phyloP scores from a whole-genome alignment of 1,140 invertebrate species.

The Himalopsyche phryganea region DNA sequence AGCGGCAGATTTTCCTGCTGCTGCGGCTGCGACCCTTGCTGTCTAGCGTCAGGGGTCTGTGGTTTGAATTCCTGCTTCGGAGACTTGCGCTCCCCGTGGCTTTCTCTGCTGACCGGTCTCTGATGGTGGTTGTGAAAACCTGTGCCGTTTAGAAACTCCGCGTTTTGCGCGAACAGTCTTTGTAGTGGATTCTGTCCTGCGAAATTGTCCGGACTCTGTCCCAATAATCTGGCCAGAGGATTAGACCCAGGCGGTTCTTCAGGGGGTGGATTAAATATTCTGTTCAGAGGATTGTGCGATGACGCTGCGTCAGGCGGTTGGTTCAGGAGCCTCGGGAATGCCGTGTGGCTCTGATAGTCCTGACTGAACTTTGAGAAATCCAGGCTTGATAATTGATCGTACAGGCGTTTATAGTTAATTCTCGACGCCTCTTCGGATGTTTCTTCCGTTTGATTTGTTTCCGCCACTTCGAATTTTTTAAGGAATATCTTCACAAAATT shows the following conservation, averaged over 20 bases:
- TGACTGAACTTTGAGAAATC: conserved; percentile 35
- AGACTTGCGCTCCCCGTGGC: neutral
- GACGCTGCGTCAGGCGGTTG: conserved; percentile 27
- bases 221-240: conserved; percentile 22
- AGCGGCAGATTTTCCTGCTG: conserved; percentile 20
- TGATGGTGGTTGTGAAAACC: conserved; percentile 7
- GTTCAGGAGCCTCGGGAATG: conserved; percentile 32
- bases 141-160: conserved; percentile 12
- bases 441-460: neutral
- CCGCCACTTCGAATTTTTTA: conserved; percentile 5
- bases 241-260: conserved; percentile 5
- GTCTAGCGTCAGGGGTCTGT: conserved; percentile 9
- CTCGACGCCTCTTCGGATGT: conserved; percentile 14
- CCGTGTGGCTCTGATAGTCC: conserved; percentile 33
- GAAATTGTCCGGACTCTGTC: conserved; percentile 16
- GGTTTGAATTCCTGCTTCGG: conserved; percentile 1
- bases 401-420: conserved; percentile 18
- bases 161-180: conserved; percentile 20
- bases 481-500: conserved; percentile 1
- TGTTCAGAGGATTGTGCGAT: conserved; percentile 15
- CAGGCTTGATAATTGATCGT: conserved; percentile 32
- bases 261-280: conserved; percentile 4
- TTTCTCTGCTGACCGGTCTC: conserved; percentile 1
- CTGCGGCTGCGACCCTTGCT: neutral
- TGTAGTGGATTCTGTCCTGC: conserved; percentile 20